phyloP scores from a whole-genome alignment of 2,113 vertebrate species.

The Alethe diademata region DNA sequence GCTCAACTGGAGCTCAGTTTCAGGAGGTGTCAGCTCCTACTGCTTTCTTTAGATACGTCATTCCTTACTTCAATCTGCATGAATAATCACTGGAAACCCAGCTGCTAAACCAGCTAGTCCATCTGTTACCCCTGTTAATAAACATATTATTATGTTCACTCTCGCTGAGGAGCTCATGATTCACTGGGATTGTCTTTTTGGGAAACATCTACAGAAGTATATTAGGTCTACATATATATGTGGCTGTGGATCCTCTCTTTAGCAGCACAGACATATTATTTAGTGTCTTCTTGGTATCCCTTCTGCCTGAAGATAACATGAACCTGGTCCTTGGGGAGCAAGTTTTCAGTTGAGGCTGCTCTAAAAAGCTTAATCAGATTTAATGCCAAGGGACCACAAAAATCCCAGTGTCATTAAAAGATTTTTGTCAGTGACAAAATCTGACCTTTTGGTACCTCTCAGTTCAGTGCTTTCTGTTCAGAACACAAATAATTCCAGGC shows the following conservation, averaged over 20 bases:
- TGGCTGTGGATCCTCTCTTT: background rate
- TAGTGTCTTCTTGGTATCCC: background rate
- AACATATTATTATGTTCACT: constrained; percentile 15
- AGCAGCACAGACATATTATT: background rate
- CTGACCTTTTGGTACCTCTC: background rate
- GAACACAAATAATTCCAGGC: background rate
- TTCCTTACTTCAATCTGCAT: constrained; percentile 11
- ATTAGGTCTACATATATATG: background rate
- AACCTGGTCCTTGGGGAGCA: background rate
- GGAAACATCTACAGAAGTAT: background rate
- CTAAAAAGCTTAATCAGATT: background rate
- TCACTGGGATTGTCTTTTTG: constrained; percentile 16
- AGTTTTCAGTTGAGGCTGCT: background rate
- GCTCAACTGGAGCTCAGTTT: background rate
- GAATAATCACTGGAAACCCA: constrained; percentile 51
- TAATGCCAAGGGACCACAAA: background rate
- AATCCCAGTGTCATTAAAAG: background rate
- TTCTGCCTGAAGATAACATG: background rate
- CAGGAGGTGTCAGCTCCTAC: constrained; percentile 40
- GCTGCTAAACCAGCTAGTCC: constrained; percentile 58
- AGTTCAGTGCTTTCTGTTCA: background rate
- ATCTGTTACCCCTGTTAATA: constrained; percentile 35
- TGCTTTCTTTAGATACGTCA: constrained; percentile 33
- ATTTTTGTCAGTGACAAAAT: background rate
- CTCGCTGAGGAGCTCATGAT: constrained; percentile 24